These are phyloP conservation scores for Darevskia mixta DNA, from an alignment of 2,797 vertebrate genomes.

Conservation along the genomic window DNA sequence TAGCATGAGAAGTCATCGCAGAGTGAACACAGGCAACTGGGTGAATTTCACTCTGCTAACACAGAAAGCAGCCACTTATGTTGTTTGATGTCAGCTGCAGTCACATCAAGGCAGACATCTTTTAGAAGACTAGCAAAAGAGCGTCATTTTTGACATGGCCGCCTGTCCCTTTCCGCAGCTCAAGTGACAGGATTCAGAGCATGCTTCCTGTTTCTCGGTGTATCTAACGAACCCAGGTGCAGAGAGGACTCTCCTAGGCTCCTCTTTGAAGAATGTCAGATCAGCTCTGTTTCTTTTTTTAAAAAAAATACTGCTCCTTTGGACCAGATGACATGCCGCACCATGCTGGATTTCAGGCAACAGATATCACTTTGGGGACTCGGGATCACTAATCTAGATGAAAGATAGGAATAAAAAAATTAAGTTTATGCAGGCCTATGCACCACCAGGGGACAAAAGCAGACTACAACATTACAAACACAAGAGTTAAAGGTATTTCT, in stretches of 20 bases:
- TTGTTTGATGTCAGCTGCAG: constrained; percentile 75
- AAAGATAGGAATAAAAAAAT: constrained; percentile 56
- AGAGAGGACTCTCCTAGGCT: constrained; percentile 68
- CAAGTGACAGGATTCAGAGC: constrained; percentile 72
- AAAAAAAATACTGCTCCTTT: constrained; percentile 53
- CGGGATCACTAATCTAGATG: constrained; percentile 48
- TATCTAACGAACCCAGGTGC: constrained; percentile 71
- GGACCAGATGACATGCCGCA: constrained; percentile 69
- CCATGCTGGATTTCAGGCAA: constrained; percentile 59
- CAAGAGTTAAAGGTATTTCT: constrained; percentile 34
- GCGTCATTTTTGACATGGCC: constrained; percentile 77
- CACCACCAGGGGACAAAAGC: constrained; percentile 42
- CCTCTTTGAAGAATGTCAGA: constrained; percentile 71
- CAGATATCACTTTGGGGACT: constrained; percentile 61
- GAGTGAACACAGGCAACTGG: constrained; percentile 69
- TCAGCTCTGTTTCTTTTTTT: constrained; percentile 62
- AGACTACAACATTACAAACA: neutral
- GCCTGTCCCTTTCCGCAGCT: constrained; percentile 74
- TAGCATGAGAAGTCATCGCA: constrained; percentile 74
- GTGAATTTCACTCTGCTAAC: constrained; percentile 72
- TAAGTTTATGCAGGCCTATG: constrained; percentile 46
- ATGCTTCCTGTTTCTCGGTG: constrained; percentile 63
- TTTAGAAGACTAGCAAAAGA: constrained; percentile 76
- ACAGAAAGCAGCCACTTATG: constrained; percentile 73
- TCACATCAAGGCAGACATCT: constrained; percentile 74